phyloP scores from a whole-genome alignment of 2,888 invertebrate genomes.

The Augochlorella aurata region DNA sequence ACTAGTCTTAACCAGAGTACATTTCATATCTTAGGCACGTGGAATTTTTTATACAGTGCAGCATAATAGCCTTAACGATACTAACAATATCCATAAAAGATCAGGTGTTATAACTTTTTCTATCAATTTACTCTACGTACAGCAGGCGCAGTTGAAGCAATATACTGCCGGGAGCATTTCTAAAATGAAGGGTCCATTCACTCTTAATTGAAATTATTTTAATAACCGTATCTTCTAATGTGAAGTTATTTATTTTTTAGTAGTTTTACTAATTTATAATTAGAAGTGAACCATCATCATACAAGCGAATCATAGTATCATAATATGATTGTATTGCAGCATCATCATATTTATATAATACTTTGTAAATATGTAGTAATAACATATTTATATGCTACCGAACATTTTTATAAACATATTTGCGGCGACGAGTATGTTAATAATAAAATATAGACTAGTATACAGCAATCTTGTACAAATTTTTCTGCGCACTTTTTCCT shows the following conservation, averaged over 20 bases:
- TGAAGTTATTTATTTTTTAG: constrained; percentile 64
- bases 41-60: constrained; percentile 41
- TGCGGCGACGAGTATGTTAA: constrained; percentile 49
- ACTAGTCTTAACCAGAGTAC: constrained; percentile 49
- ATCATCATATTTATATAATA: constrained; percentile 48
- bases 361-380: constrained; percentile 62
- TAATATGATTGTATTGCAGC: constrained; percentile 22
- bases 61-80: constrained; percentile 43
- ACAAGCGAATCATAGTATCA: neutral
- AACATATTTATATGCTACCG: constrained; percentile 74
- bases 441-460: constrained; percentile 40
- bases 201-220: constrained; percentile 37
- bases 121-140: constrained; percentile 46
- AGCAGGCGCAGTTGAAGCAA: constrained; percentile 22
- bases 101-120: constrained; percentile 39
- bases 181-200: constrained; percentile 50
- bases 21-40: constrained; percentile 50
- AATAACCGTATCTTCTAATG: constrained; percentile 30
- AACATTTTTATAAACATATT: constrained; percentile 70
- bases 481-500: neutral
- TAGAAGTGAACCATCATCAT: constrained; percentile 5
- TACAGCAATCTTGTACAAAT: neutral
- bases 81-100: constrained; percentile 28
- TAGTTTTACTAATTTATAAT: constrained; percentile 32
- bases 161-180: constrained; percentile 48